These are phyloP conservation scores for Myrmecophaga tridactyla DNA, from an alignment of 2,113 vertebrate genomes.

Conservation along the genomic window DNA sequence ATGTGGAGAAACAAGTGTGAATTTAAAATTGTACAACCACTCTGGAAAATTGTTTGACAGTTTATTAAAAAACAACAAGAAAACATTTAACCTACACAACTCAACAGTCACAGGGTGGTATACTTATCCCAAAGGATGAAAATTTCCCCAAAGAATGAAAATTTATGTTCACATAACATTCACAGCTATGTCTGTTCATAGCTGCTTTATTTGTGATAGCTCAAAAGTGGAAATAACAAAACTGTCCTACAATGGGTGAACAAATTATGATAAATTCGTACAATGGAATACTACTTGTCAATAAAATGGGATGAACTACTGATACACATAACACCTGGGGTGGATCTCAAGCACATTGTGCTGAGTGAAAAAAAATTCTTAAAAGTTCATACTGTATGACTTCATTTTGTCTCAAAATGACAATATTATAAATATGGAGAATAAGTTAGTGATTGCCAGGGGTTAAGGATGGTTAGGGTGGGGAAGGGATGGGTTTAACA, in stretches of 20 bases:
- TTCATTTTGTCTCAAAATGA: neutral
- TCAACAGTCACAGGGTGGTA: neutral
- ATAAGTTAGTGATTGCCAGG: neutral
- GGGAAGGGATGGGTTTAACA: neutral
- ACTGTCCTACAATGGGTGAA: neutral
- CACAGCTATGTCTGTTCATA: too few relatives aligned
- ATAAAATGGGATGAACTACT: neutral
- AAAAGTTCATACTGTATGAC: neutral
- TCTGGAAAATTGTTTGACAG: neutral
- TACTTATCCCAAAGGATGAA: too few relatives aligned
- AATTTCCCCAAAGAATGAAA: too few relatives aligned
- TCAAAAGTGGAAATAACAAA: neutral
- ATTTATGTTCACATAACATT: too few relatives aligned
- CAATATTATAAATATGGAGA: neutral
- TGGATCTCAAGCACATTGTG: neutral
- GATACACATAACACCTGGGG: too few relatives aligned
- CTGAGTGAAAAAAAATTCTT: neutral
- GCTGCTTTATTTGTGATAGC: neutral
- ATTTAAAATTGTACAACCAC: neutral
- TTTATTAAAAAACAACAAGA: neutral
- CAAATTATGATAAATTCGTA: too few relatives aligned
- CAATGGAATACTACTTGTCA: too few relatives aligned
- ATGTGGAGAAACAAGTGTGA: too few relatives aligned
- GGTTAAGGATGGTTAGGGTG: neutral
- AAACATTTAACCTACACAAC: neutral